Evolutionary conservation across 1,140 invertebrate genomes (phyloP).

Genomic region (Solenopsis invicta): DNA sequence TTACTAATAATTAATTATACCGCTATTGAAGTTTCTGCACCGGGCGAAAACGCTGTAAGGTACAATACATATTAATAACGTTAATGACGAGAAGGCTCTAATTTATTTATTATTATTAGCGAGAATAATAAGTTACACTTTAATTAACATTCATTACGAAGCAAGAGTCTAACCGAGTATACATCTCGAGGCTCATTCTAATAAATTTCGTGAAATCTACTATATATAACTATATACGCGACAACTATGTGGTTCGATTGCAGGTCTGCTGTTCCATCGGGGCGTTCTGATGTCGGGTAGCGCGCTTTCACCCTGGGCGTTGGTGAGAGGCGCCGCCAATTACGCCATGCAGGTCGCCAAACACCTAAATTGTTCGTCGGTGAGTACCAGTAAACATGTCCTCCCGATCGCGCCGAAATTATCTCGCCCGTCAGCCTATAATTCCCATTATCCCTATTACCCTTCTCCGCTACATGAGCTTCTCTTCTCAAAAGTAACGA

Average conservation of each 20-base stretch:
- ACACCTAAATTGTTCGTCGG: constrained; percentile 94
- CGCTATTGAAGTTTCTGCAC: neutral
- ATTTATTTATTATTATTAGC: constrained; percentile 1
- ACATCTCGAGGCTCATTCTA: neutral
- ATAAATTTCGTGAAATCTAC: neutral
- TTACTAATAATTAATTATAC: constrained; percentile 10
- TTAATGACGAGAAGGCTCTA: neutral
- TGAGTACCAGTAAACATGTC: constrained; percentile 78
- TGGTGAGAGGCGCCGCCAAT: constrained; percentile 94
- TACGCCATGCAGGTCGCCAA: constrained; percentile 95
- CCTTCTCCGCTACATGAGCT: neutral
- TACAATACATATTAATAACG: neutral
- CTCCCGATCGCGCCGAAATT: constrained; percentile 36
- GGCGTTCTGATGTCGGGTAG: constrained; percentile 98
- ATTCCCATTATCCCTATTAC: constrained; percentile 24
- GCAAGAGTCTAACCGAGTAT: neutral
- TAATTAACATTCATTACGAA: neutral
- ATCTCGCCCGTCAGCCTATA: constrained; percentile 41
- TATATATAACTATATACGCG: neutral
- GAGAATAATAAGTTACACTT: constrained; percentile 2
- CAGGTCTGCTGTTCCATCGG: constrained; percentile 96
- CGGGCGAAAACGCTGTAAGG: neutral
- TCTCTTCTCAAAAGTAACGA: neutral
- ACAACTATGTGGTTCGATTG: constrained; percentile 5
- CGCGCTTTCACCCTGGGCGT: constrained; percentile 96